A percentile compares a stretch with the other conserved stretches of the same genome.
phyloP scores from a whole-genome alignment of 2,113 vertebrate species.

The Trogon melanurus region DNA sequence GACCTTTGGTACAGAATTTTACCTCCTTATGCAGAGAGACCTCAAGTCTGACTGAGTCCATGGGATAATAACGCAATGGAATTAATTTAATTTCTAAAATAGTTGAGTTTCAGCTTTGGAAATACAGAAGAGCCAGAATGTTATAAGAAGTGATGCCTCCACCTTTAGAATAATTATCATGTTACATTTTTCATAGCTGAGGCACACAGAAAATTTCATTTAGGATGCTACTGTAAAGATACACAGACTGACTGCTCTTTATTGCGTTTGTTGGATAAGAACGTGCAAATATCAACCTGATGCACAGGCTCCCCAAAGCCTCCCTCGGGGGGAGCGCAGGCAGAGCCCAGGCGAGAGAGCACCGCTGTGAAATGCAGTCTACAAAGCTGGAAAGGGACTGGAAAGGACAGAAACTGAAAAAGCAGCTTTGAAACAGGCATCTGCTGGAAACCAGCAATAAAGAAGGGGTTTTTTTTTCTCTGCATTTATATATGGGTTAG shows the following conservation, averaged over 20 bases:
- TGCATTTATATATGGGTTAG: neutral
- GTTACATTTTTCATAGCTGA: neutral
- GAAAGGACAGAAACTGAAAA: neutral
- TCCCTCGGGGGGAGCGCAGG: neutral
- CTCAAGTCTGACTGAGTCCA: neutral
- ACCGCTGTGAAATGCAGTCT: neutral
- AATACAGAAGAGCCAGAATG: neutral
- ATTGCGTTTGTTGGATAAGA: neutral
- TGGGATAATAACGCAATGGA: neutral
- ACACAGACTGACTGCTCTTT: neutral
- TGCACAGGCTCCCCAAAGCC: too few species aligned
- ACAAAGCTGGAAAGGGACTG: neutral
- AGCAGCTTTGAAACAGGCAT: neutral
- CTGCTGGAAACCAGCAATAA: neutral
- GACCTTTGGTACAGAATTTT: neutral
- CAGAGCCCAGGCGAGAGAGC: neutral
- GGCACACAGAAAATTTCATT: neutral
- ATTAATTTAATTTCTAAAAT: neutral
- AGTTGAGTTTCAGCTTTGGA: neutral
- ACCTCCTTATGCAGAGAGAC: neutral
- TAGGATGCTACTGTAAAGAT: neutral
- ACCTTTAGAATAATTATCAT: neutral
- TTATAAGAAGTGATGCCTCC: neutral
- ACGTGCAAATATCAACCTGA: neutral
- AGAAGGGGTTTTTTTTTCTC: neutral